phyloP scores from a whole-genome alignment of 2,888 invertebrate species.

The Apeira syringaria region DNA sequence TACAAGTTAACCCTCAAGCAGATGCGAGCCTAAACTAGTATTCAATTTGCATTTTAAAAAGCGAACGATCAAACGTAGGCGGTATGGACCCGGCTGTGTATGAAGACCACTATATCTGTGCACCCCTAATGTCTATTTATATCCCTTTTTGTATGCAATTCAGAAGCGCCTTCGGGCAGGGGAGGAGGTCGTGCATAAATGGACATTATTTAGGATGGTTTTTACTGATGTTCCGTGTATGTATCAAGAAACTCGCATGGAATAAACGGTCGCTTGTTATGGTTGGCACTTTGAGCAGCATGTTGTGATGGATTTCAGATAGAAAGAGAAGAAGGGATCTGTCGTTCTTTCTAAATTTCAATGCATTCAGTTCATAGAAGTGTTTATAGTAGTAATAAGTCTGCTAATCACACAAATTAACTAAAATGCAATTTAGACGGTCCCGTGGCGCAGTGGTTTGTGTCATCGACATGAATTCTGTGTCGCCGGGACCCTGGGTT shows the following conservation, averaged over 20 bases:
- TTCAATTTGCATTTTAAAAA: conserved; percentile 38
- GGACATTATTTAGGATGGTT: conserved; percentile 18
- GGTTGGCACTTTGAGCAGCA: not conserved
- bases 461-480: too few species aligned
- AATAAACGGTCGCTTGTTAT: conserved; percentile 10
- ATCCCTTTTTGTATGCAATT: conserved; percentile 20
- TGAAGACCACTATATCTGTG: conserved; percentile 28
- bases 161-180: conserved; percentile 5
- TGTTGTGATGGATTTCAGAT: conserved; percentile 23
- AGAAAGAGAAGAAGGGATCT: conserved; percentile 12
- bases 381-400: too few species aligned
- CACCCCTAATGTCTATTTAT: conserved; percentile 25
- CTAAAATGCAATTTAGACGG: too few species aligned
- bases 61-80: conserved; percentile 21
- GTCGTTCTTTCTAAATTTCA: too few species aligned
- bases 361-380: too few species aligned
- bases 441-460: too few species aligned
- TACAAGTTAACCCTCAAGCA: conserved; percentile 12
- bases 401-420: too few species aligned
- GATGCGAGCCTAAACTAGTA: conserved; percentile 26
- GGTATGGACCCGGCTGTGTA: conserved; percentile 10
- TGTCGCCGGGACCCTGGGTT: too few species aligned
- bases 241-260: conserved; percentile 17
- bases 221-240: conserved; percentile 23
- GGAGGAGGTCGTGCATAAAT: conserved; percentile 17